phyloP scores from a whole-genome alignment of 2,888 invertebrate species.

The Nebria brevicollis region DNA sequence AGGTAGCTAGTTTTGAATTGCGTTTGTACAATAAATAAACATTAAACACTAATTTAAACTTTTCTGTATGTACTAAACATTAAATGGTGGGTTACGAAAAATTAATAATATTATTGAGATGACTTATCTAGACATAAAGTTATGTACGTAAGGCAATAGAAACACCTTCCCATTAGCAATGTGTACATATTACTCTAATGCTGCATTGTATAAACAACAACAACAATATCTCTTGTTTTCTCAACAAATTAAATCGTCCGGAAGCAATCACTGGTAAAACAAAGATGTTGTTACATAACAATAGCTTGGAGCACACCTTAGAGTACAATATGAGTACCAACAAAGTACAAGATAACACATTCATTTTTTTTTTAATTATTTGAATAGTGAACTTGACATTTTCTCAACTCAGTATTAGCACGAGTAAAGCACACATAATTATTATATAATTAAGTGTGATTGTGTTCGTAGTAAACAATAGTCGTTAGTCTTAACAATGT shows the following conservation, averaged over 20 bases:
- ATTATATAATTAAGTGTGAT: background rate
- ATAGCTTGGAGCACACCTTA: background rate
- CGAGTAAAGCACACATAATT: conserved; percentile 1
- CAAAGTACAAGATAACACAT: background rate
- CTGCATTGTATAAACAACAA: conserved; percentile 5
- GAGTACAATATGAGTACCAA: background rate
- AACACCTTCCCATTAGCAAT: background rate
- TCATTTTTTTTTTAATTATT: background rate
- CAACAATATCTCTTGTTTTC: background rate
- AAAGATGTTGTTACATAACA: background rate
- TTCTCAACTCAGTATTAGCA: background rate
- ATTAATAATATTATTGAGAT: background rate
- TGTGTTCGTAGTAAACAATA: background rate
- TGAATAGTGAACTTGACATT: background rate
- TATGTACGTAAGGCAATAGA: background rate
- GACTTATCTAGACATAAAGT: background rate
- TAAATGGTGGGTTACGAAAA: too few species aligned
- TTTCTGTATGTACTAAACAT: too few species aligned
- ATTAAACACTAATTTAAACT: too few species aligned
- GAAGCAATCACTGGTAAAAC: conserved; percentile 22
- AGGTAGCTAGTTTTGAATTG: too few species aligned
- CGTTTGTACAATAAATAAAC: too few species aligned
- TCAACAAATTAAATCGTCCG: conserved; percentile 30
- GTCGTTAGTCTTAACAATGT: background rate
- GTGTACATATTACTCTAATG: background rate